Evolutionary conservation across 1,140 invertebrate species (phyloP).

Genomic region (Zaprionus camerounensis): DNA sequence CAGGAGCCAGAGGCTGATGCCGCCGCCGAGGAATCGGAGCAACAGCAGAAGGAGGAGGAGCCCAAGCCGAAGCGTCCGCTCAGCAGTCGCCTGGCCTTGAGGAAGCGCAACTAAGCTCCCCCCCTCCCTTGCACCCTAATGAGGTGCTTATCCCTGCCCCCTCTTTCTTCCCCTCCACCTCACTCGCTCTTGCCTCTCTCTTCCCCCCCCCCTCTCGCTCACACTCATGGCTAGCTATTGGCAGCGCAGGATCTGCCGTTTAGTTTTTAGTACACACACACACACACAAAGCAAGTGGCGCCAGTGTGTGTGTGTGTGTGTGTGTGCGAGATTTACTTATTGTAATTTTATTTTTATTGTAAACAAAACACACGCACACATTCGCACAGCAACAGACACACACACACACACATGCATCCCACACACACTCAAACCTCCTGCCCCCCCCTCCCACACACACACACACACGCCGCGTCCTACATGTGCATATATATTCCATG

Average conservation of each 20-base stretch:
- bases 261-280: constrained; percentile 78
- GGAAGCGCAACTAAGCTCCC: constrained; percentile 74
- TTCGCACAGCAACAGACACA: constrained; percentile 1
- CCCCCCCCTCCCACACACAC: constrained; percentile 8
- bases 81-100: constrained; percentile 65
- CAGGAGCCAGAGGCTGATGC: constrained; percentile 71
- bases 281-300: constrained; percentile 48
- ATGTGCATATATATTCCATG: constrained; percentile 37
- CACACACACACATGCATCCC: constrained; percentile 6
- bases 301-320: neutral
- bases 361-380: constrained; percentile 1
- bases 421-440: constrained; percentile 12
- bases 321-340: constrained; percentile 10
- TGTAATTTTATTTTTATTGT: constrained; percentile 3
- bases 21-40: constrained; percentile 75
- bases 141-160: neutral
- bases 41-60: constrained; percentile 79
- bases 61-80: constrained; percentile 75
- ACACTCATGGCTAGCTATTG: constrained; percentile 72
- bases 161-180: neutral
- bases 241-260: constrained; percentile 68
- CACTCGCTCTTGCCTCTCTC: neutral
- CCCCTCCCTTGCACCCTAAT: neutral
- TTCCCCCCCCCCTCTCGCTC: constrained; percentile 11
- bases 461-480: constrained; percentile 3